Evolutionary conservation across 2,113 vertebrate genomes (phyloP), one percentile per base, ranked within the genome.

Genomic region (Saccopteryx bilineata): DNA sequence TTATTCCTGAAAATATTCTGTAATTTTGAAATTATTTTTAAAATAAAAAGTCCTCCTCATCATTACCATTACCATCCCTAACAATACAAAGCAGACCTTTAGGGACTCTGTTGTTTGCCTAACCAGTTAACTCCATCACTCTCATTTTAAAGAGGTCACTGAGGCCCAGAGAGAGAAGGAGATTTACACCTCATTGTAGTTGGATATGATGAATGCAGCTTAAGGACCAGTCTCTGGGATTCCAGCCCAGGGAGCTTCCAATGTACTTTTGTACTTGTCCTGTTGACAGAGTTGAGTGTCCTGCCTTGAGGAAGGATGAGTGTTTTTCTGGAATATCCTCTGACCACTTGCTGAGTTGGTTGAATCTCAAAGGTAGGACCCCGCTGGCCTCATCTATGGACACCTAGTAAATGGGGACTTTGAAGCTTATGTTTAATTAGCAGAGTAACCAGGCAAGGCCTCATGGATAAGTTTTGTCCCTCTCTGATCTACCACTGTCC

Each of bases 21-120:
- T 89, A 52, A 65, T 46, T 84, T 89, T 79, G 63, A 88, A 84
- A 65, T 83, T 72, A 39, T 89, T 79, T 92, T 78, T 71, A 84
- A 84, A 84, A 58, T 76, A 39, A 86, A 80, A 69, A 52, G 50
- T 76, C 26, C 10, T 52, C 50, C 26, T 52, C 15, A 28, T 75
- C 26, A 66, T 66, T 11, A 31, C 31, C 63, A 66, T 66, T 28
- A 66, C 31, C 26, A 54, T 76, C 15, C 1, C 54, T 6, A 74
- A 72, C 33, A 72, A 58, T 31, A 33, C 26, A 63, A 0, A 63
- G 5, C 52, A 58, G 33, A 17, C 26, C 48, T 65, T 63, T 26
- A 65, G 48, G 33, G 54, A 69, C 48, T 56, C 52, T 39, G 81
- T 19, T 74, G 58, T 46, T 46, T 74, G 28, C 19, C 52, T 33